Conservation (phyloP, 2,888 invertebrate genomes). For the Pheosia gnoma region DNA sequence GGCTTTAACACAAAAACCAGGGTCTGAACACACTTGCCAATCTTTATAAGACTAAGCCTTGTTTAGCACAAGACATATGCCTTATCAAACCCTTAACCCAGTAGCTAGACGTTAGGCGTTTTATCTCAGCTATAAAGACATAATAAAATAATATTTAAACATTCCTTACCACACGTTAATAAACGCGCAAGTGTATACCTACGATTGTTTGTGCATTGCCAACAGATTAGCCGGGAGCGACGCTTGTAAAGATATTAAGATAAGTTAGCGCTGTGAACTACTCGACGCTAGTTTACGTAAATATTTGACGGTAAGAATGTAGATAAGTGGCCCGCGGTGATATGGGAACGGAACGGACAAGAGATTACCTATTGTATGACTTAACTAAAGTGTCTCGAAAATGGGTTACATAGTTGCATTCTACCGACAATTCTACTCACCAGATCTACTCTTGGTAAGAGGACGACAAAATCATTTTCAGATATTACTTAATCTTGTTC, state of each 20-base stretch:
- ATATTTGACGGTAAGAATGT: conserved; percentile 46
- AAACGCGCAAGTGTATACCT: conserved; percentile 42
- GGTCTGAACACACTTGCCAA: no score
- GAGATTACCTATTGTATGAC: background rate
- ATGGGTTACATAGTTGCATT: background rate
- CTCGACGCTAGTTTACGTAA: conserved; percentile 40
- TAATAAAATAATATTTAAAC: conserved; percentile 31
- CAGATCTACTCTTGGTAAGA: no score
- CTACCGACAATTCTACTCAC: no score
- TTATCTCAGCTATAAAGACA: conserved; percentile 9
- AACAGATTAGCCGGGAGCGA: conserved; percentile 52
- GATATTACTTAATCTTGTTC: background rate
- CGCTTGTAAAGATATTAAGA: conserved; percentile 59
- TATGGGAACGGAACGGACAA: conserved; percentile 3
- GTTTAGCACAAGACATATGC: no score
- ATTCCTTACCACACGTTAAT: conserved; percentile 39
- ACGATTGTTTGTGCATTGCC: conserved; percentile 50
- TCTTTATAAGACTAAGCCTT: no score
- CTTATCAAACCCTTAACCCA: background rate
- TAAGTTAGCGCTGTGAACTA: conserved; percentile 36
- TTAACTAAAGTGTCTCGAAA: background rate
- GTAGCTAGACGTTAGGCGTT: conserved; percentile 7
- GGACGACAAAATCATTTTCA: background rate
- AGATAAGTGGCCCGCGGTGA: conserved; percentile 28
- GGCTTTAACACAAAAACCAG: no score